A percentile compares a stretch with the other conserved stretches of the same genome.
Conservation (phyloP, 1,140 invertebrate species). For the Lucilia sericata region DNA sequence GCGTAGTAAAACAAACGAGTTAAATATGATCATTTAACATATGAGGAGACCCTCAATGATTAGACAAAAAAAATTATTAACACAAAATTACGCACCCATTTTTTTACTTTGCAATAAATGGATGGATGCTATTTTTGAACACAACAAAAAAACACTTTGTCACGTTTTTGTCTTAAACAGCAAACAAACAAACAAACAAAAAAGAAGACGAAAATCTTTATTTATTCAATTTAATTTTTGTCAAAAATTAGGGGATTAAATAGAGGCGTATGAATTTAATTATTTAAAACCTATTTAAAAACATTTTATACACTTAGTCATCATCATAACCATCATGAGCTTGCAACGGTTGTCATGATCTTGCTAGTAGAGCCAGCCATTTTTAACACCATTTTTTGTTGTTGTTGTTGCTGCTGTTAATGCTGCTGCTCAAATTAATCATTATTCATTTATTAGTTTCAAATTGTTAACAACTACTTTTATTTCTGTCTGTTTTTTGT, state of each 20-base stretch:
- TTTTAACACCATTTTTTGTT: background rate
- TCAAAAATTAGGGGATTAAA: slow-evolving; percentile 7
- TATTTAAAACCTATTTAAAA: slow-evolving; percentile 15
- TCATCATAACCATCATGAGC: background rate
- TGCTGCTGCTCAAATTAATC: background rate
- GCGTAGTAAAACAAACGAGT: slow-evolving; percentile 2
- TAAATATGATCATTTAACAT: slow-evolving; percentile 39
- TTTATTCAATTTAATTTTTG: background rate
- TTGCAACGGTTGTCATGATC: background rate
- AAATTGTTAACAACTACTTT: slow-evolving; percentile 22
- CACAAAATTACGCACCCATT: slow-evolving; percentile 39
- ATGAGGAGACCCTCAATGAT: slow-evolving; percentile 26
- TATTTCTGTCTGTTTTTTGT: background rate
- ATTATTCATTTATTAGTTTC: slow-evolving; percentile 2
- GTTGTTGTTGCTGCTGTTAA: background rate
- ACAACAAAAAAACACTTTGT: slow-evolving; percentile 33
- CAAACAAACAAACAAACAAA: background rate
- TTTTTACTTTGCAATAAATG: background rate
- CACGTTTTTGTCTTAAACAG: slow-evolving; percentile 24
- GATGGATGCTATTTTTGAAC: background rate
- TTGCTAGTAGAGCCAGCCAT: background rate
- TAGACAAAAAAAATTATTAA: slow-evolving; percentile 33
- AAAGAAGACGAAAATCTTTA: background rate
- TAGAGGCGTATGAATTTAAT: slow-evolving; percentile 23
- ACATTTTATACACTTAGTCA: slow-evolving; percentile 3